Percentiles rank a stretch among this genome's conserved stretches.
phyloP scores from a whole-genome alignment of 1,140 invertebrate genomes.

The Ceratitis capitata region DNA sequence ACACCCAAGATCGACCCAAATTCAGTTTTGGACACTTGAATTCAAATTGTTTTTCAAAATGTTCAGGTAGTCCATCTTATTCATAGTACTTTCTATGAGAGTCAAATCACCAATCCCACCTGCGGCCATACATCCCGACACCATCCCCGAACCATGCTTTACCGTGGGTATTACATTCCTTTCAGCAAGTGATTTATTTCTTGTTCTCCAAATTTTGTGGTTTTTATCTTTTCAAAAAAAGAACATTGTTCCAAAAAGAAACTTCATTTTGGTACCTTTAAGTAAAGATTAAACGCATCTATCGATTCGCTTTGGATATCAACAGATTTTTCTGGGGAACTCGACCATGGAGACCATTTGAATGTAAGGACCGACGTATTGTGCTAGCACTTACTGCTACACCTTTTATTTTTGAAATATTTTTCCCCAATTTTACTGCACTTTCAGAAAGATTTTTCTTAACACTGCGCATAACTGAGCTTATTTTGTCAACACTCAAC shows the following conservation, averaged over 20 bases:
- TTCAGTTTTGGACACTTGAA: conserved; percentile 43
- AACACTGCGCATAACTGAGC: too few relatives aligned
- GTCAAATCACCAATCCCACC: conserved; percentile 49
- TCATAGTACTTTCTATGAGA: conserved; percentile 47
- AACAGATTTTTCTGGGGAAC: background rate
- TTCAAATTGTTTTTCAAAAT: conserved; percentile 47
- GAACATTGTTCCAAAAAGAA: background rate
- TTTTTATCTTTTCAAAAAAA: background rate
- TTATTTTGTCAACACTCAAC: too few relatives aligned
- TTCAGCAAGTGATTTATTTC: background rate
- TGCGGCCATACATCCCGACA: conserved; percentile 15
- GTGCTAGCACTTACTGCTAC: background rate
- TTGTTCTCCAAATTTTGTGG: background rate
- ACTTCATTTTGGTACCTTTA: too few relatives aligned
- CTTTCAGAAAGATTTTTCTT: too few relatives aligned
- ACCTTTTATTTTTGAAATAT: too few relatives aligned
- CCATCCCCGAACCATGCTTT: background rate
- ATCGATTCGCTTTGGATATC: background rate
- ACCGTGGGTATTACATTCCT: background rate
- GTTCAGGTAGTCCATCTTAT: conserved; percentile 44
- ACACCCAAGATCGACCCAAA: conserved; percentile 34
- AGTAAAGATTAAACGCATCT: background rate
- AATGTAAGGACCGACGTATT: background rate
- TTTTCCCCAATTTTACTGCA: too few relatives aligned
- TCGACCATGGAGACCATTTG: background rate